Evolutionary conservation across 2,888 invertebrate species (phyloP).

Genomic region (Cabera pusaria): DNA sequence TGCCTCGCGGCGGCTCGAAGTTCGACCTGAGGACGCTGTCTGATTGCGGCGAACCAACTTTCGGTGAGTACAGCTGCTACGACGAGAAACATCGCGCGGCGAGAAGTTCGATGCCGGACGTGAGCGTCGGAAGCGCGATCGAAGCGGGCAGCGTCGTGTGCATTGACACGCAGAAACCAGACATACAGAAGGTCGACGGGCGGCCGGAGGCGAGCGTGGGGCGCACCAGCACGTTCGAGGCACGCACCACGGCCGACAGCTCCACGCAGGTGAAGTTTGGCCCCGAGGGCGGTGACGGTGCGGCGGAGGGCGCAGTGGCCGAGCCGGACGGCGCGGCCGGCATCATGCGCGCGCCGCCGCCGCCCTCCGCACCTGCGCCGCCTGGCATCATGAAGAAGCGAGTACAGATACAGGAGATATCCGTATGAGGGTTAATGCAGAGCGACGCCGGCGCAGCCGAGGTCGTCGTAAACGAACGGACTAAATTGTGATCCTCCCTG

Average conservation of each 20-base stretch:
- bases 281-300: slow-evolving; percentile 69
- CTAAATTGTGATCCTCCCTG: slow-evolving; percentile 64
- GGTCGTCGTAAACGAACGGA: slow-evolving; percentile 73
- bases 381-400: slow-evolving; percentile 93
- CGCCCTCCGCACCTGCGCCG: slow-evolving; percentile 82
- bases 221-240: slow-evolving; percentile 76
- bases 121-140: slow-evolving; percentile 84
- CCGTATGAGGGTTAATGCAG: slow-evolving; percentile 87
- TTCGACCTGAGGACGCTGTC: slow-evolving; percentile 78
- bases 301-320: slow-evolving; percentile 68
- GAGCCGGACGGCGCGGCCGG: slow-evolving; percentile 73
- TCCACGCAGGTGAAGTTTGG: slow-evolving; percentile 80
- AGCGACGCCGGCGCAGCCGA: slow-evolving; percentile 58
- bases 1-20: slow-evolving; percentile 74
- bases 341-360: slow-evolving; percentile 43
- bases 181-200: slow-evolving; percentile 75
- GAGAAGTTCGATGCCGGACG: slow-evolving; percentile 84
- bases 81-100: slow-evolving; percentile 84
- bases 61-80: slow-evolving; percentile 87
- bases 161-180: slow-evolving; percentile 78
- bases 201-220: slow-evolving; percentile 61
- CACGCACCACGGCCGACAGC: slow-evolving; percentile 76
- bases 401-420: slow-evolving; percentile 96
- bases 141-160: slow-evolving; percentile 82
- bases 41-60: slow-evolving; percentile 79